Conservation (phyloP, 2,888 invertebrate species). For the Ennomos erosarius region DNA sequence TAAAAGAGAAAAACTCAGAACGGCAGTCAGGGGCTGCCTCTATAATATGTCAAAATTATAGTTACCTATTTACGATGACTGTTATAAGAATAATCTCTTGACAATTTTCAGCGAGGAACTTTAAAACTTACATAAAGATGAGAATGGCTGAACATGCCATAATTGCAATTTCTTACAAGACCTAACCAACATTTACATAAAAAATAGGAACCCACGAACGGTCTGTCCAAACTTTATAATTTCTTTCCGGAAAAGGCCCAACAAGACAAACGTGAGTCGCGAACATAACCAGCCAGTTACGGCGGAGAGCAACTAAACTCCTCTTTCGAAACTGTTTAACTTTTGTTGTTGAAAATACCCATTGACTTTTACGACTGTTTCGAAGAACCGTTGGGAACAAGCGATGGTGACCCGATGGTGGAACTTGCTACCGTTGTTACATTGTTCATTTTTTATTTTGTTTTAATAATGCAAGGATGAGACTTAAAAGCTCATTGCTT, state of each 20-base stretch:
- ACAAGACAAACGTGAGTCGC: slow-evolving; percentile 35
- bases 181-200: too few relatives aligned
- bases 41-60: too few relatives aligned
- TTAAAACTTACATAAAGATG: too few relatives aligned
- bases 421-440: slow-evolving; percentile 8
- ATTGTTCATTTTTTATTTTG: slow-evolving; percentile 14
- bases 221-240: slow-evolving; percentile 22
- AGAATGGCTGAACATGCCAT: too few relatives aligned
- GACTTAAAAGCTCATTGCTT: slow-evolving; percentile 4
- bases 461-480: slow-evolving; percentile 5
- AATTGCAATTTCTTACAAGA: too few relatives aligned
- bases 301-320: slow-evolving; percentile 32
- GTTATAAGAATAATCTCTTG: too few relatives aligned
- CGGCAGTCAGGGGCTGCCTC: too few relatives aligned
- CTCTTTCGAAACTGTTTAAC: slow-evolving; percentile 38
- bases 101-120: too few relatives aligned
- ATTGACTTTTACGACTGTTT: slow-evolving; percentile 41
- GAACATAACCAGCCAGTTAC: slow-evolving; percentile 36
- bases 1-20: too few relatives aligned
- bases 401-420: slow-evolving; percentile 19
- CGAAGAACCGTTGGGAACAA: slow-evolving; percentile 26
- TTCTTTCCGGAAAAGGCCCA: slow-evolving; percentile 21
- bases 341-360: slow-evolving; percentile 41
- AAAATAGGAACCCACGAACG: slow-evolving; percentile 6
- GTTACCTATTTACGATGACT: too few relatives aligned